Evolutionary conservation across 2,113 vertebrate genomes (phyloP).

Genomic region (Tetraodon nigroviridis): DNA sequence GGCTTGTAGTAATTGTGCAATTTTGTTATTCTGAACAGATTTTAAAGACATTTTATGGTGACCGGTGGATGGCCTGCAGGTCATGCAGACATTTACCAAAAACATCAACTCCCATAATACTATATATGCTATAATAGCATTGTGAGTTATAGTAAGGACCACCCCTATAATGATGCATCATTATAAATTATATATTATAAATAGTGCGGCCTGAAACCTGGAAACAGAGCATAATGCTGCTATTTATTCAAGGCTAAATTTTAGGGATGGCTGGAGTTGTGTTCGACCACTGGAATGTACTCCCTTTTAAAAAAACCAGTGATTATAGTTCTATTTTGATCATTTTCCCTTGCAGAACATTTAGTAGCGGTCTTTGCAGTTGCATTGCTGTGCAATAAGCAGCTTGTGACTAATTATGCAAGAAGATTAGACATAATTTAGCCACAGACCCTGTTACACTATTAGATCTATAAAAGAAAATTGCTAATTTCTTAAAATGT

Average conservation of each 20-base stretch:
- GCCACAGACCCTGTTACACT: no score
- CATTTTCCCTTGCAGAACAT: background rate
- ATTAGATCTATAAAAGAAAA: no score
- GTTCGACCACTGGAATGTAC: background rate
- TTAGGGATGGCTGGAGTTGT: background rate
- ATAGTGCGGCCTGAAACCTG: slow-evolving; percentile 6
- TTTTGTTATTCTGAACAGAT: slow-evolving; percentile 4
- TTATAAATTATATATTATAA: background rate
- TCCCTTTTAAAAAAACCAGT: background rate
- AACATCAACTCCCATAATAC: background rate
- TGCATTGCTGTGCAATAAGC: slow-evolving; percentile 6
- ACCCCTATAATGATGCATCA: slow-evolving; percentile 1
- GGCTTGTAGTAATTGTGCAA: no score
- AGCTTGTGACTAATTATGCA: slow-evolving; percentile 28
- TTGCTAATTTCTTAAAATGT: no score
- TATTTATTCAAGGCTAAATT: slow-evolving; percentile 8
- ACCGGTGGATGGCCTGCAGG: slow-evolving; percentile 14
- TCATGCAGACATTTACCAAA: slow-evolving; percentile 1
- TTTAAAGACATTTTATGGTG: slow-evolving; percentile 55
- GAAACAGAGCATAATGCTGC: background rate
- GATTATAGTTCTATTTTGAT: background rate
- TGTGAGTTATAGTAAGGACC: background rate
- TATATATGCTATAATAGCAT: slow-evolving; percentile 6
- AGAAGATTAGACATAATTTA: slow-evolving; percentile 34
- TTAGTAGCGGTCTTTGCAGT: slow-evolving; percentile 1